phyloP scores from a whole-genome alignment of 2,888 invertebrate genomes.

The Petrolisthes manimaculis region DNA sequence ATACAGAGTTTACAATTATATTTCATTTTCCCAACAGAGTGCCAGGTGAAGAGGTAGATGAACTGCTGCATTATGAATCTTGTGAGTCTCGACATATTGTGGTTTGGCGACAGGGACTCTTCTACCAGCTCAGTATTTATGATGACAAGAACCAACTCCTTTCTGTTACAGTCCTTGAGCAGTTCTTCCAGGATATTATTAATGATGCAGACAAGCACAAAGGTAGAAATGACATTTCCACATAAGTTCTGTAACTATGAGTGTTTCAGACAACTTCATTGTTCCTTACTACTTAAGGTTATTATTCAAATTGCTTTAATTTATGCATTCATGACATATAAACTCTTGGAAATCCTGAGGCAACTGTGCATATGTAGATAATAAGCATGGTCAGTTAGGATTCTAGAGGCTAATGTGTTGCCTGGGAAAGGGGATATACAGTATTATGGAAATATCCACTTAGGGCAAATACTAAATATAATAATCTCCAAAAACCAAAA shows the following conservation, averaged over 20 bases:
- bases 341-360: no score
- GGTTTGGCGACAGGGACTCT: constrained; percentile 70
- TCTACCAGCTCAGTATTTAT: constrained; percentile 71
- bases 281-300: no score
- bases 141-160: constrained; percentile 70
- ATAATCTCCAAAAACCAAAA: no score
- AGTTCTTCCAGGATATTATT: constrained; percentile 71
- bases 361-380: no score
- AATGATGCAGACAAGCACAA: constrained; percentile 70
- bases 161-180: constrained; percentile 69
- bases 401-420: no score
- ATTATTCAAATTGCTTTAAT: no score
- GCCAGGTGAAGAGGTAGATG: constrained; percentile 71
- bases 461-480: no score
- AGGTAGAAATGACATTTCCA: constrained; percentile 67
- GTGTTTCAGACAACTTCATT: neutral
- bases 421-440: no score
- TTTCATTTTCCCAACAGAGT: constrained; percentile 67
- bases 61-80: constrained; percentile 70
- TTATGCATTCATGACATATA: no score
- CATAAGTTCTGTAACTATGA: neutral
- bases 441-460: no score
- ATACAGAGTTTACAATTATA: no score
- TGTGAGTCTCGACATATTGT: constrained; percentile 71
- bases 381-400: no score